Conservation (phyloP, 92 coral and sea anemone genomes). For the Epizoanthus illoricatus region DNA sequence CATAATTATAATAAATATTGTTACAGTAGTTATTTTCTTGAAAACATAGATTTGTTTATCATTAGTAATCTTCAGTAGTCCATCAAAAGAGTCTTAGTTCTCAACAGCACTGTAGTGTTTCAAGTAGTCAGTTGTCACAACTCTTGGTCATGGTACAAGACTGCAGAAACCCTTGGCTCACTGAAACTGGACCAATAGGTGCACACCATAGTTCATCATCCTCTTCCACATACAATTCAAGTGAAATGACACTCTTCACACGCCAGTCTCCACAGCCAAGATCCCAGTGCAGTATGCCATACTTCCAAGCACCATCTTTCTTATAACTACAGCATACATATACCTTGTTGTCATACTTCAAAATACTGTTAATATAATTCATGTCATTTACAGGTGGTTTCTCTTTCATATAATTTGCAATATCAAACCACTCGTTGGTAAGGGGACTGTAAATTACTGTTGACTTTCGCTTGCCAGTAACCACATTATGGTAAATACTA, state of each 20-base stretch:
- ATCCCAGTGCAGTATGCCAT: not conserved
- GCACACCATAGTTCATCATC: not conserved
- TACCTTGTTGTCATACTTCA: not conserved
- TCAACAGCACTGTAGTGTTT: too few relatives aligned
- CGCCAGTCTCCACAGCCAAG: not conserved
- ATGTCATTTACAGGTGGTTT: not conserved
- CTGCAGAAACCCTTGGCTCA: not conserved
- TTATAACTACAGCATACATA: not conserved
- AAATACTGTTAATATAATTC: not conserved
- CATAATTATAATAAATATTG: too few relatives aligned
- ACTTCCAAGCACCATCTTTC: not conserved
- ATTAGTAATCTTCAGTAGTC: too few relatives aligned
- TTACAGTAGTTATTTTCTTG: too few relatives aligned
- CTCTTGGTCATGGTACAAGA: not conserved
- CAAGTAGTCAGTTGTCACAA: not conserved
- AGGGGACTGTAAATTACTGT: not conserved
- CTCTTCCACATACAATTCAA: not conserved
- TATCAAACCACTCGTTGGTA: not conserved
- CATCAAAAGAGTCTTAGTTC: too few relatives aligned
- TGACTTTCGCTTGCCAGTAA: not conserved
- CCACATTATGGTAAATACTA: not conserved
- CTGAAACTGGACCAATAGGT: conserved; percentile 8
- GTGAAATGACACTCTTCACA: not conserved
- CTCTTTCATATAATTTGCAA: not conserved
- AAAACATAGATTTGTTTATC: too few relatives aligned